Percentiles rank a stretch among this genome's conserved stretches.
These are phyloP conservation scores for Entomobrya multifasciata DNA, from an alignment of 2,888 invertebrate genomes.

Conservation along the genomic window DNA sequence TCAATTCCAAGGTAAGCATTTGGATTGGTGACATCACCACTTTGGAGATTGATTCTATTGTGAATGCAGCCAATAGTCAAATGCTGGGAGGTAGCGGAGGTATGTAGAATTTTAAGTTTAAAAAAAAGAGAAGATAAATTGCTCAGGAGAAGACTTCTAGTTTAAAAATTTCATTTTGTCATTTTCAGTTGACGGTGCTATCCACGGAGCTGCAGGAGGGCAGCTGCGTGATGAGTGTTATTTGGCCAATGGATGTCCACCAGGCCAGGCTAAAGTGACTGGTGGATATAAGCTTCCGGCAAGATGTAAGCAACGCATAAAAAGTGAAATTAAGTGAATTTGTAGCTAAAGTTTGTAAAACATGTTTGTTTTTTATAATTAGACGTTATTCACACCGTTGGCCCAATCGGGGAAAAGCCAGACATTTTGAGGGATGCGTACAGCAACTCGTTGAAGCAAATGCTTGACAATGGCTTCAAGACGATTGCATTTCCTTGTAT, in stretches of 20 bases:
- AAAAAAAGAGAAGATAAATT: no score
- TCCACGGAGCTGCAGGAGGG: constrained; percentile 90
- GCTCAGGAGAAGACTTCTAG: no score
- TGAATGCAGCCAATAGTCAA: constrained; percentile 92
- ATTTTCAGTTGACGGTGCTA: constrained; percentile 92
- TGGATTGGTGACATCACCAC: constrained; percentile 91
- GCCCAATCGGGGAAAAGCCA: constrained; percentile 89
- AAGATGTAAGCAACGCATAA: constrained; percentile 87
- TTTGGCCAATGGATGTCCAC: constrained; percentile 88
- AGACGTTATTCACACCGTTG: constrained; percentile 95
- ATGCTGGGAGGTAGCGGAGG: constrained; percentile 90
- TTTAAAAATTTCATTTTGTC: no score
- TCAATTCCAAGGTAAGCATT: constrained; percentile 75
- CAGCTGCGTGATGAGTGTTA: constrained; percentile 87
- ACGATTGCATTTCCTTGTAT: constrained; percentile 94
- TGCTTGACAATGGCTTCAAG: constrained; percentile 84
- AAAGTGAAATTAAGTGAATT: background rate
- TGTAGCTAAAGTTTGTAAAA: background rate
- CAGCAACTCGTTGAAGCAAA: constrained; percentile 85
- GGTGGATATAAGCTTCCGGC: constrained; percentile 91
- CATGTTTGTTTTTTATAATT: background rate
- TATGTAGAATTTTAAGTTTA: no score
- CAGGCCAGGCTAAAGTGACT: constrained; percentile 92
- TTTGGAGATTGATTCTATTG: constrained; percentile 92
- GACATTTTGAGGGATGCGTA: constrained; percentile 87